Evolutionary conservation across 1,140 invertebrate species (phyloP).

Genomic region (Asbolus verrucosus): DNA sequence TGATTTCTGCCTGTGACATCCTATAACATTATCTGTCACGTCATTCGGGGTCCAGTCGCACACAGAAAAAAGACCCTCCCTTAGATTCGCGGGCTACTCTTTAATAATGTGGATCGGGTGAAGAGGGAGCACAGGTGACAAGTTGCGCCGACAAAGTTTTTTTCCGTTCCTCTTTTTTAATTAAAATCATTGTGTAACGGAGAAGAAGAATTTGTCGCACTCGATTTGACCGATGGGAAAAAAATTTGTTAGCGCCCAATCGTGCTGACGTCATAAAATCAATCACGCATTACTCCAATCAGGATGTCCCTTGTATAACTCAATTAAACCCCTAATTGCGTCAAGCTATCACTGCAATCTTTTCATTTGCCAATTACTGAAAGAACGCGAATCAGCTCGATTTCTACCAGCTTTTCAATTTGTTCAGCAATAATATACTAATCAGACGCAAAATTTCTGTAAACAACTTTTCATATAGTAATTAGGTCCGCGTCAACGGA

Average conservation of each 20-base stretch:
- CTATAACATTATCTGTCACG: slow-evolving; percentile 32
- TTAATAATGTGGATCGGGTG: too few relatives aligned
- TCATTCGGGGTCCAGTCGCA: slow-evolving; percentile 11
- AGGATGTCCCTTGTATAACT: slow-evolving; percentile 47
- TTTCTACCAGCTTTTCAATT: too few relatives aligned
- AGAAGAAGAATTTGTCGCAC: slow-evolving; percentile 3
- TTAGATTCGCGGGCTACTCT: too few relatives aligned
- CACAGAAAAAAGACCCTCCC: background rate
- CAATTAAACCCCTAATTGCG: slow-evolving; percentile 48
- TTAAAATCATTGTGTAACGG: slow-evolving; percentile 20
- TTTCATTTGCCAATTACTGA: background rate
- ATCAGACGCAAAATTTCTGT: too few relatives aligned
- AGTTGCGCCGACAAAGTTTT: background rate
- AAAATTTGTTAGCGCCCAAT: slow-evolving; percentile 17
- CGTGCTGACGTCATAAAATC: slow-evolving; percentile 50
- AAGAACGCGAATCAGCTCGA: too few relatives aligned
- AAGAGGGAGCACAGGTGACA: too few relatives aligned
- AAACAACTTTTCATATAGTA: too few relatives aligned
- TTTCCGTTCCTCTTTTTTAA: slow-evolving; percentile 8
- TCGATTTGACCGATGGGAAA: background rate
- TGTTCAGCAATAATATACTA: too few relatives aligned
- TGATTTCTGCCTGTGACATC: slow-evolving; percentile 26
- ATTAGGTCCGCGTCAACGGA: too few relatives aligned
- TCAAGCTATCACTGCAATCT: slow-evolving; percentile 7
- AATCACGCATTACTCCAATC: slow-evolving; percentile 49